Percentiles rank a stretch among this genome's conserved stretches.
phyloP scores from a whole-genome alignment of 2,888 invertebrate genomes.

The Ormyrus pomaceus region DNA sequence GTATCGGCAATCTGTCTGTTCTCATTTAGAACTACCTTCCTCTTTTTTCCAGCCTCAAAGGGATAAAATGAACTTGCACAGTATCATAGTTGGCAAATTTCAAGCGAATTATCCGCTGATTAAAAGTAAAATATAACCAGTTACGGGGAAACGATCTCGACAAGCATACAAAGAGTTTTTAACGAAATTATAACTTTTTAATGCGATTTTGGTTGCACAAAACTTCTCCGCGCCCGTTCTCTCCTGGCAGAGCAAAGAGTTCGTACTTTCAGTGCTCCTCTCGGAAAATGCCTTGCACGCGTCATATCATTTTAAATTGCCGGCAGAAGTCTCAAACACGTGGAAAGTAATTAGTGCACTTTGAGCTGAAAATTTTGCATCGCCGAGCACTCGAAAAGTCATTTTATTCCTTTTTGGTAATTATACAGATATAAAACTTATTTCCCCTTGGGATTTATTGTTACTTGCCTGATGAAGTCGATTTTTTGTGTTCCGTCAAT shows the following conservation, averaged over 20 bases:
- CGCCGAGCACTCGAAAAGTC: too few species aligned
- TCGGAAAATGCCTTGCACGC: conserved; percentile 10
- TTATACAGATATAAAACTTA: too few species aligned
- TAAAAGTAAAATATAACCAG: not conserved
- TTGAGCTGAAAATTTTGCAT: too few species aligned
- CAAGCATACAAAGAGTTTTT: conserved; percentile 19
- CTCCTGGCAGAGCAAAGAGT: not conserved
- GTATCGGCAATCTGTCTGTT: too few species aligned
- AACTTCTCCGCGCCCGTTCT: not conserved
- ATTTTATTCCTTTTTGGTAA: too few species aligned
- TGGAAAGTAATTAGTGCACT: not conserved
- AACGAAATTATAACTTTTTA: conserved; percentile 32
- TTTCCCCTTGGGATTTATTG: too few species aligned
- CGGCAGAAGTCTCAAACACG: too few species aligned
- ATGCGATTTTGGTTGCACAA: conserved; percentile 19
- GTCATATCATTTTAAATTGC: conserved; percentile 21
- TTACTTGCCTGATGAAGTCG: too few species aligned
- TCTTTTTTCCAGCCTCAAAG: too few species aligned
- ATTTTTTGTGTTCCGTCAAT: too few species aligned
- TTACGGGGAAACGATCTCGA: not conserved
- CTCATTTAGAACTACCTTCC: too few species aligned
- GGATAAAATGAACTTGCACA: not conserved
- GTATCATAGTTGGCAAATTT: not conserved
- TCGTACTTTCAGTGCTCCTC: not conserved
- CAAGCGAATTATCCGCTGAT: not conserved